Conservation (phyloP, 1,140 invertebrate genomes). For the Tetramorium parvispinum region DNA sequence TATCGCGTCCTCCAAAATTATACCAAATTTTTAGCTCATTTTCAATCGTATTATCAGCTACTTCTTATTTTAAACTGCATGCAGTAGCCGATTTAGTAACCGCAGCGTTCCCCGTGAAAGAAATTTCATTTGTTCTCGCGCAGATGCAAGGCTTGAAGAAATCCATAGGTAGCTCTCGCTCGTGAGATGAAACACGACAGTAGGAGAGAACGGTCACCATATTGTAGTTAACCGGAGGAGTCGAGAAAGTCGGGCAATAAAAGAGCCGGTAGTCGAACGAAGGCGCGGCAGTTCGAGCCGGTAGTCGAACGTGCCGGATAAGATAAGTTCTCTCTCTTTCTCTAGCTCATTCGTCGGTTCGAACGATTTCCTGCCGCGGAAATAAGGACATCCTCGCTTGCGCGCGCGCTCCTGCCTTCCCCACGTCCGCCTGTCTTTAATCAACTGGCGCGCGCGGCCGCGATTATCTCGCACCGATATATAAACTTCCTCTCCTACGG, state of each 20-base stretch:
- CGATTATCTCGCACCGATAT: conserved; percentile 43
- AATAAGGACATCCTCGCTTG: conserved; percentile 69
- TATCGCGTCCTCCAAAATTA: background rate
- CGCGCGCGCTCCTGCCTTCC: conserved; percentile 3
- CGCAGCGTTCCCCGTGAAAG: background rate
- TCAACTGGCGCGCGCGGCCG: conserved; percentile 27
- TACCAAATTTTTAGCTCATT: background rate
- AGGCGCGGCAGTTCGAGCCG: conserved; percentile 63
- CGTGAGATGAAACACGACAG: background rate
- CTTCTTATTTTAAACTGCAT: background rate
- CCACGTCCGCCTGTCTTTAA: conserved; percentile 10
- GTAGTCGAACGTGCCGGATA: conserved; percentile 71
- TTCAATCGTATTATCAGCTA: background rate
- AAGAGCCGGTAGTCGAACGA: conserved; percentile 49
- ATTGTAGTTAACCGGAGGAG: conserved; percentile 60
- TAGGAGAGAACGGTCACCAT: conserved; percentile 62
- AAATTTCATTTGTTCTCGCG: background rate
- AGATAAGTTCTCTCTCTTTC: conserved; percentile 70
- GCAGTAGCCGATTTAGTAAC: background rate
- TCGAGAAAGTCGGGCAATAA: conserved; percentile 67
- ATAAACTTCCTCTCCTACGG: conserved; percentile 26
- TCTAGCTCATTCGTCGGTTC: conserved; percentile 63
- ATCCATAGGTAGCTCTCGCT: background rate
- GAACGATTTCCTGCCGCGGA: conserved; percentile 71
- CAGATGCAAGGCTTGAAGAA: background rate